Conservation (phyloP, 1,140 invertebrate species). For the Ceratina calcarata region DNA sequence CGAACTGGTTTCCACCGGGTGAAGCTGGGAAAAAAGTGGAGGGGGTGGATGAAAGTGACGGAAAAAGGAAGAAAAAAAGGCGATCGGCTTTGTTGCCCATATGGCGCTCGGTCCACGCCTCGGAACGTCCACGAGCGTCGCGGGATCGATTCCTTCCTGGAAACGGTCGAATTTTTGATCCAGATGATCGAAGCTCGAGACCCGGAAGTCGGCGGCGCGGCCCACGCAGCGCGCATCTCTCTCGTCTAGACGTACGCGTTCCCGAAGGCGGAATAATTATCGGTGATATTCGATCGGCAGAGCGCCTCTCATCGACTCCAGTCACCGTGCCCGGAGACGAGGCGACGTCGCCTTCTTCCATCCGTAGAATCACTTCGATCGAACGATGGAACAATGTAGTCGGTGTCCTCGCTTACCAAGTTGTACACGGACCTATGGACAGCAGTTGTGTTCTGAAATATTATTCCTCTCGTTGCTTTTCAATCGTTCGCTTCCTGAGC, state of each 20-base stretch:
- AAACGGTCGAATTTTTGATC: slow-evolving; percentile 65
- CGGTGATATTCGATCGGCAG: slow-evolving; percentile 19
- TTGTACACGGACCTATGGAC: background rate
- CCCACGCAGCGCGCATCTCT: slow-evolving; percentile 43
- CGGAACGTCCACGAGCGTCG: slow-evolving; percentile 21
- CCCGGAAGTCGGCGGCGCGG: slow-evolving; percentile 60
- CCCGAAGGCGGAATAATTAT: slow-evolving; percentile 33
- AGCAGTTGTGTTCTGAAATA: too few species aligned
- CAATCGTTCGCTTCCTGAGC: background rate
- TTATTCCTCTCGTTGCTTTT: background rate
- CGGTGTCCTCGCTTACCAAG: background rate
- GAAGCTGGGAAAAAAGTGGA: slow-evolving; percentile 25
- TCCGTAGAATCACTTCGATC: background rate
- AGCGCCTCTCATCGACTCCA: background rate
- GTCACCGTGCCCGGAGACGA: background rate
- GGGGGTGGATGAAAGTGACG: slow-evolving; percentile 22
- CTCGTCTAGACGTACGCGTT: background rate
- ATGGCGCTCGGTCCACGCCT: slow-evolving; percentile 51
- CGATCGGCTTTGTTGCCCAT: slow-evolving; percentile 54
- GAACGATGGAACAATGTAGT: background rate
- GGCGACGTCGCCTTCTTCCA: background rate
- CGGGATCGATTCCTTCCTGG: slow-evolving; percentile 68
- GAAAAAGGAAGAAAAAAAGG: slow-evolving; percentile 39
- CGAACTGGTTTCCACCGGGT: slow-evolving; percentile 59
- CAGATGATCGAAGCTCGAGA: slow-evolving; percentile 47